Base-by-base conservation (phyloP, 2,797 vertebrate species). In the Ispidina lecontei region DNA sequence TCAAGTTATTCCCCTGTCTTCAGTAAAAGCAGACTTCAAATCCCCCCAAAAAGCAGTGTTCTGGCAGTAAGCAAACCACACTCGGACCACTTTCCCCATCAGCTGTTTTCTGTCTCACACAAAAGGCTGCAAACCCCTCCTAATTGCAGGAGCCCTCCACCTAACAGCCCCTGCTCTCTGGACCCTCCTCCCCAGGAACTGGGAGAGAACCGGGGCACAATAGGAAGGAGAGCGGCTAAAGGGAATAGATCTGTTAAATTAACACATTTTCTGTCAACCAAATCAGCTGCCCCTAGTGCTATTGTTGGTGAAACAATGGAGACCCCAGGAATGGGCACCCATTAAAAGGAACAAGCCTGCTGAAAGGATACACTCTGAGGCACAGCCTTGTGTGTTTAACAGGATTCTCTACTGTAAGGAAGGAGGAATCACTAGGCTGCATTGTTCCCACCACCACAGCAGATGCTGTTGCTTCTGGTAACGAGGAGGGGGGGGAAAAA, bases 191-290 rank as follows among this genome's bases (percentile, higher is more conserved):
- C 91, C 87, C 94, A 91, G 88, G 87, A 97, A 96, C 95, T 94
- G 94, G 95, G 92, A 94, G 83, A 95, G 87, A 95, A 95, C 69
- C 71, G 91, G 78, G 82, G 95, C 87, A 98, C 94, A 97, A 96
- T 95, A 79, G 69, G 87, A 90, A 91, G 90, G 76, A 96, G 96
- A 84, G 86, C 76, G 64, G 93, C 96, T 97, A 94, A 97, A 97
- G 94, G 96, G 94, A 97, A 95, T 86, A 96, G 89, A 97, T 97
- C 96, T 96, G 96, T 97, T 97, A 96, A 97, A 97, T 97, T 97
- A 98, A 97, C 97, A 97, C 91, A 95, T 96, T 97, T 97, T 98
- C 97, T 97, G 96, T 97, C 95, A 97, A 97, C 95, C 96, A 97
- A 97, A 97, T 97, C 97, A 97, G 97, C 96, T 97, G 95, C 96